Base-by-base conservation (phyloP, 2,888 invertebrate species). In the Trisateles emortualis region DNA sequence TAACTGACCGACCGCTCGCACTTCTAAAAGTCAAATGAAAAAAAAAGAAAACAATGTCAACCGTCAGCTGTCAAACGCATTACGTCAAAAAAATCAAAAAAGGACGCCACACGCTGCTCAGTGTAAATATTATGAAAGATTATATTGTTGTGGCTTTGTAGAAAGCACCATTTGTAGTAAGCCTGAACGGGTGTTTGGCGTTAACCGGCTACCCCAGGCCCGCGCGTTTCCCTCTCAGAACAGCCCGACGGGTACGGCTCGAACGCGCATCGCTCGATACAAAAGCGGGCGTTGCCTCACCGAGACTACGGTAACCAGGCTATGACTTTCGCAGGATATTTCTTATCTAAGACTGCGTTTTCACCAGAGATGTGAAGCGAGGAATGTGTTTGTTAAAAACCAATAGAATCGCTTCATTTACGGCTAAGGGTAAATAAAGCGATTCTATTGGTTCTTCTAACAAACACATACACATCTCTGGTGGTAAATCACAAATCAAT, bases 211-310 rank as follows among this genome's bases (percentile, higher is more conserved):
- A 52, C 33, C 35, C 13, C 52, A 36, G 32, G 50, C 39, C 55
- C 44, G 56, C 52, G 60, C 64, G 64, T 70, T 75, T 68, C 68
- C 72, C 71, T 58, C 59, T 55, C 59, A 45, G 43, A n/a, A 43
- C 50, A 56, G 51, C 32, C 59, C 49, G 59, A 40, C 50, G 59
- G 65, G 60, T 50, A 48, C 47, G 64, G 64, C 59, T 55, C 16
- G 53, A 43, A 30, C 57, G 64, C 65, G 60, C 51, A 49, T 53
- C 73, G 72, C 64, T 75, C 76, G 52, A 76, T 78, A 73, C 57
- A 52, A 26, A 29, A 40, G 49, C 64, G 59, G 61, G 70, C 70
- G 71, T 72, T 51, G 52, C 53, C 62, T 72, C 71, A 64, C 65
- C 45, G 50, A 46, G 59, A 33, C 46, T 75, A 72, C 57, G 65